Evolutionary conservation across 1,140 invertebrate species (phyloP).

Genomic region (Heterodera schachtii): DNA sequence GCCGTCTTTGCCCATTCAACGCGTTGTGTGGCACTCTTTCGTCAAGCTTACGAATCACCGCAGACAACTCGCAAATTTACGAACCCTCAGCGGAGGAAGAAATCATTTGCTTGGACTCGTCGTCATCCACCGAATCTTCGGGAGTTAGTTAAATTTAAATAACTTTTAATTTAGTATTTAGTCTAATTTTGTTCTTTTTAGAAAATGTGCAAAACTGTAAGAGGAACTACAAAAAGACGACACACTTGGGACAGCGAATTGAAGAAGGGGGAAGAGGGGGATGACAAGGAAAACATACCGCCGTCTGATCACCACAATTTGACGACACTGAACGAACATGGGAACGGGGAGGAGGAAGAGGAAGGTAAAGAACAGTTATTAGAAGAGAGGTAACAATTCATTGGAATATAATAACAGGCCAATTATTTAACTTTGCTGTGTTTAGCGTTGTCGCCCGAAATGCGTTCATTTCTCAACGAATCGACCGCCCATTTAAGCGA

Average conservation of each 20-base stretch:
- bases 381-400: too few species aligned
- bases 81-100: background rate
- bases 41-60: background rate
- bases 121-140: background rate
- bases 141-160: too few species aligned
- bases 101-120: background rate
- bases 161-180: too few species aligned
- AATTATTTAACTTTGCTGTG: background rate
- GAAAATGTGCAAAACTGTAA: background rate
- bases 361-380: background rate
- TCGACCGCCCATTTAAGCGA: constrained; percentile 28
- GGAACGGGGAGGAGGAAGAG: background rate
- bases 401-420: background rate
- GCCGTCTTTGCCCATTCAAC: constrained; percentile 16
- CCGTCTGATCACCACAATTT: background rate
- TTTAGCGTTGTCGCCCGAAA: constrained; percentile 27
- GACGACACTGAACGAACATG: background rate
- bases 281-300: constrained; percentile 4
- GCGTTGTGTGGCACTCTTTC: constrained; percentile 22
- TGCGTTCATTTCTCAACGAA: constrained; percentile 25
- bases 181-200: too few species aligned
- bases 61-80: background rate
- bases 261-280: background rate
- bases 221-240: background rate
- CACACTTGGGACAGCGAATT: background rate